A percentile compares a stretch with the other conserved stretches of the same genome.
Evolutionary conservation across 1,140 invertebrate species (phyloP).

Genomic region (Drosophila orena): DNA sequence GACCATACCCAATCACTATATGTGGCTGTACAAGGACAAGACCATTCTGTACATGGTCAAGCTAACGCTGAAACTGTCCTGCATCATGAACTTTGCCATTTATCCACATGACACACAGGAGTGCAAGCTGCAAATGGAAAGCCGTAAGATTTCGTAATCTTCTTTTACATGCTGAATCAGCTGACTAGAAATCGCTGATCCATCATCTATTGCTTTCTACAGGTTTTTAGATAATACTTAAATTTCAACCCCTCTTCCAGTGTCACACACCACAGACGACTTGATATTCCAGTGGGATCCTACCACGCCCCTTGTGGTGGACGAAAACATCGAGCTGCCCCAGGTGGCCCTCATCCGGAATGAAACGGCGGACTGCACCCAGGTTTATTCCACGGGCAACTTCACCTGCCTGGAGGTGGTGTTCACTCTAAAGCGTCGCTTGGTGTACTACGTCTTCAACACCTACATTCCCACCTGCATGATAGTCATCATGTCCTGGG

Average conservation of each 20-base stretch:
- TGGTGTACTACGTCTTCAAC: slow-evolving; percentile 95
- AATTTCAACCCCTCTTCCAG: slow-evolving; percentile 84
- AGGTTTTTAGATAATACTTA: background rate
- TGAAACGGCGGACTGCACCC: slow-evolving; percentile 94
- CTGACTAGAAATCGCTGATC: background rate
- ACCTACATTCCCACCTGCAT: slow-evolving; percentile 95
- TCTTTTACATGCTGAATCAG: slow-evolving; percentile 54
- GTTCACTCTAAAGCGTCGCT: slow-evolving; percentile 92
- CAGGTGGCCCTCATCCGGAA: slow-evolving; percentile 94
- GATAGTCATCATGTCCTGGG: slow-evolving; percentile 96
- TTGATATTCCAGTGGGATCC: slow-evolving; percentile 96
- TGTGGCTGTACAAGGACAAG: slow-evolving; percentile 95
- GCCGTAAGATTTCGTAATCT: slow-evolving; percentile 88
- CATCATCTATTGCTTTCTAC: no score
- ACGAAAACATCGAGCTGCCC: slow-evolving; percentile 94
- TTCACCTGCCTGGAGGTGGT: slow-evolving; percentile 95
- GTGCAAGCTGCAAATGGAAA: slow-evolving; percentile 96
- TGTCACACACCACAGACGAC: slow-evolving; percentile 95
- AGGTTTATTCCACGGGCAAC: slow-evolving; percentile 90
- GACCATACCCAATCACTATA: slow-evolving; percentile 96
- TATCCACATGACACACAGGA: slow-evolving; percentile 96
- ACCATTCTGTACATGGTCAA: slow-evolving; percentile 95
- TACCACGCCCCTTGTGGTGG: slow-evolving; percentile 94
- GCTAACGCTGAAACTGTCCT: slow-evolving; percentile 92
- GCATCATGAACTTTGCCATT: slow-evolving; percentile 96